Conservation (phyloP, 1,140 invertebrate genomes). For the Pomacea maculata region DNA sequence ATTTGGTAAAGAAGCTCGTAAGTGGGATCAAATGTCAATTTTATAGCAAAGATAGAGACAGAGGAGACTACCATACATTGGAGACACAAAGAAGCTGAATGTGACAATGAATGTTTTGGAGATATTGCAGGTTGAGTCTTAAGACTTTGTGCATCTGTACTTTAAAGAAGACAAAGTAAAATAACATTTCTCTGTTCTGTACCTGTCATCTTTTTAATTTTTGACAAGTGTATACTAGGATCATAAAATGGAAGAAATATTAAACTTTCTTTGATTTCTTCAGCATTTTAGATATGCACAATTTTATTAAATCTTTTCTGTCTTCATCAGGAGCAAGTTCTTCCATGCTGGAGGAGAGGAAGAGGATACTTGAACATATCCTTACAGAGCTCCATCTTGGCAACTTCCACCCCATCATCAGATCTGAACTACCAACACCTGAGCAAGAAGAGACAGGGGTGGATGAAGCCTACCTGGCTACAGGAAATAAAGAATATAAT, state of each 20-base stretch:
- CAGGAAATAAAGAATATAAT: not conserved
- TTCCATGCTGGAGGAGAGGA: constrained; percentile 46
- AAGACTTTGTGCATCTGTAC: too few relatives aligned
- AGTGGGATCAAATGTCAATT: not conserved
- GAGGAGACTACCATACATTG: too few relatives aligned
- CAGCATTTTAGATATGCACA: not conserved
- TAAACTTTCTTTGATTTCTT: too few relatives aligned
- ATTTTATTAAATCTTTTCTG: not conserved
- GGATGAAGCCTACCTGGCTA: not conserved
- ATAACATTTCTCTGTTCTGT: not conserved
- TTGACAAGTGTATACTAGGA: not conserved
- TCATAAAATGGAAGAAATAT: not conserved
- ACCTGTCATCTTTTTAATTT: not conserved
- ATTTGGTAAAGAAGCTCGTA: constrained; percentile 53
- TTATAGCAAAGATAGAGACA: not conserved
- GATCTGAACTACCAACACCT: constrained; percentile 14
- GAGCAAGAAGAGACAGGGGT: constrained; percentile 12
- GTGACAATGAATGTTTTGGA: too few relatives aligned
- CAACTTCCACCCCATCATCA: constrained; percentile 42
- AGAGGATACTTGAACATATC: constrained; percentile 42
- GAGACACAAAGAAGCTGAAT: too few relatives aligned
- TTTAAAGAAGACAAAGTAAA: too few relatives aligned
- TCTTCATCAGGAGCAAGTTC: constrained; percentile 49
- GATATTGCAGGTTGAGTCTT: too few relatives aligned
- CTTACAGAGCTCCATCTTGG: constrained; percentile 48